A percentile compares a stretch with the other conserved stretches of the same genome.
Conservation (phyloP, 2,113 vertebrate genomes). For the Rhinolophus ferrumequinum region DNA sequence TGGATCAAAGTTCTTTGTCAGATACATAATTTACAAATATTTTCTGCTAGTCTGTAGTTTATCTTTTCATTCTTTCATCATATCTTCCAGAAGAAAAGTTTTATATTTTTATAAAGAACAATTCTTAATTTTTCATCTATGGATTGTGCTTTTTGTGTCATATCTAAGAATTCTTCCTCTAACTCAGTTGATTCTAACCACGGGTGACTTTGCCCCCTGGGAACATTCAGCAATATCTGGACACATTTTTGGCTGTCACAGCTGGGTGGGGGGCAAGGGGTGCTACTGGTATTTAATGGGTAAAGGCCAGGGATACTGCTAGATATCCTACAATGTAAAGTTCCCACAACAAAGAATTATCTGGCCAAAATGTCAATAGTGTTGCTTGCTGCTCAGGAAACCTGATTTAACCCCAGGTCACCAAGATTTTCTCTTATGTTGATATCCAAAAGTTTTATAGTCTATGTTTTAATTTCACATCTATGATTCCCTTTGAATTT, state of each 20-base stretch:
- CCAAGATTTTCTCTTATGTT: conserved; percentile 20
- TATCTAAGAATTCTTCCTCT: background rate
- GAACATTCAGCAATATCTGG: background rate
- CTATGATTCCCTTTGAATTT: background rate
- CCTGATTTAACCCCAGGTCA: background rate
- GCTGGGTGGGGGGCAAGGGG: background rate
- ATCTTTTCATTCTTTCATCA: background rate
- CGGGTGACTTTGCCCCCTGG: background rate
- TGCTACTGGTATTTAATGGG: background rate
- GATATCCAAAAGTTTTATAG: background rate
- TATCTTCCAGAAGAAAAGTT: background rate
- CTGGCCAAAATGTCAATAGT: background rate
- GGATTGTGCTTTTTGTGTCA: background rate
- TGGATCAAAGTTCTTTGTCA: background rate
- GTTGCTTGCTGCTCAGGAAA: background rate
- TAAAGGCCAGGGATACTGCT: background rate
- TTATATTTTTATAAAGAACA: background rate
- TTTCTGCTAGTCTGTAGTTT: background rate
- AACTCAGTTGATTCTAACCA: background rate
- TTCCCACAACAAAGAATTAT: conserved; percentile 17
- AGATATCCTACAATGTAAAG: background rate
- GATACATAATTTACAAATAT: background rate
- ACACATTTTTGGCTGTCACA: background rate
- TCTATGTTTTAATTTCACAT: conserved; percentile 12
- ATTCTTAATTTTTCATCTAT: background rate